Evolutionary conservation across 1,140 invertebrate genomes (phyloP).

Genomic region (Ericerus pela): DNA sequence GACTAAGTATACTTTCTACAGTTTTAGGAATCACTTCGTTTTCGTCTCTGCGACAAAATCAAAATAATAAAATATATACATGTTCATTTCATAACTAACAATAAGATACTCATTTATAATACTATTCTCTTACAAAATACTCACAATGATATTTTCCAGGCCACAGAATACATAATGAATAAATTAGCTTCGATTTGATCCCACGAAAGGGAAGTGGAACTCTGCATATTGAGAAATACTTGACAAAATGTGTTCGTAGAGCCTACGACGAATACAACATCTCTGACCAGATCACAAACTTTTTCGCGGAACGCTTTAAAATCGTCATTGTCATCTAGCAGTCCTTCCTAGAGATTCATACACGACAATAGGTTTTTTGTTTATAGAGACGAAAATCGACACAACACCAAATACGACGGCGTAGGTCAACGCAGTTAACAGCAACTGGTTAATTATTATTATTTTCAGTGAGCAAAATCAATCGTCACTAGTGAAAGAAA

Average conservation of each 20-base stretch:
- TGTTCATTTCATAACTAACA: background rate
- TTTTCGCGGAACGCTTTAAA: conserved; percentile 73
- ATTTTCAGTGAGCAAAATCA: background rate
- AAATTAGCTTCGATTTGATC: conserved; percentile 85
- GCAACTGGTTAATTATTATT: background rate
- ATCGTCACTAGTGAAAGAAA: background rate
- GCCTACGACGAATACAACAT: conserved; percentile 94
- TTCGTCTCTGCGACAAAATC: conserved; percentile 55
- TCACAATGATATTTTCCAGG: conserved; percentile 91
- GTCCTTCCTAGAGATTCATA: conserved; percentile 44
- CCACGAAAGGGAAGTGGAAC: conserved; percentile 50
- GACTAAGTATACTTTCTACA: conserved; percentile 71
- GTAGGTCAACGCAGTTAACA: conserved; percentile 7
- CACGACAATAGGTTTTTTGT: background rate
- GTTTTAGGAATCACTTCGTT: conserved; percentile 84
- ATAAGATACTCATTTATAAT: background rate
- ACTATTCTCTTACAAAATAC: conserved; percentile 32
- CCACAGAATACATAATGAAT: conserved; percentile 89
- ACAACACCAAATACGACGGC: background rate
- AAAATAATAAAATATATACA: background rate
- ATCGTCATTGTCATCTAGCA: conserved; percentile 79
- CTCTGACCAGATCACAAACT: conserved; percentile 86
- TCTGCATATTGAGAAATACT: conserved; percentile 62
- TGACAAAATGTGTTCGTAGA: conserved; percentile 81
- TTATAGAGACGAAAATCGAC: background rate